Evolutionary conservation across 37 sponge, comb jelly and placozoan species (phyloP).

Genomic region (Amphimedon queenslandica): DNA sequence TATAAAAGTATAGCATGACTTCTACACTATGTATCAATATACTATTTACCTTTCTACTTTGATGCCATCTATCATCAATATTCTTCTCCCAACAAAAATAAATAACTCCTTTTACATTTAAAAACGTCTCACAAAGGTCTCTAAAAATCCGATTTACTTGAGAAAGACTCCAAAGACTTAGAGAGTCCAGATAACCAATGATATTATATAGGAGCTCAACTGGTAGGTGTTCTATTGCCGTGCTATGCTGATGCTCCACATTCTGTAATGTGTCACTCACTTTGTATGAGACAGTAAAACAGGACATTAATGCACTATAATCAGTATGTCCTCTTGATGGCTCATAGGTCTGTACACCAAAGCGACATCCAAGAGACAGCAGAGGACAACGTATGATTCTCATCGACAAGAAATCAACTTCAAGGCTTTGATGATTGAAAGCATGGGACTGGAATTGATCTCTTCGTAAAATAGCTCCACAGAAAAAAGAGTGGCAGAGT

Average conservation of each 20-base stretch:
- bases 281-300: not conserved
- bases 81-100: too few relatives aligned
- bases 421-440: not conserved
- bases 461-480: not conserved
- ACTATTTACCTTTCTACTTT: too few relatives aligned
- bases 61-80: too few relatives aligned
- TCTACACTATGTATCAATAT: too few relatives aligned
- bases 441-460: not conserved
- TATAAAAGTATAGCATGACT: too few relatives aligned
- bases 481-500: not conserved
- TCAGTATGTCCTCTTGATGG: not conserved
- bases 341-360: not conserved
- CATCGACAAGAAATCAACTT: not conserved
- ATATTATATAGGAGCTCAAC: not conserved
- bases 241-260: not conserved
- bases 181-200: not conserved
- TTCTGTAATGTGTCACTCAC: too few relatives aligned
- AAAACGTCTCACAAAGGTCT: too few relatives aligned
- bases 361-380: not conserved
- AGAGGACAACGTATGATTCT: not conserved
- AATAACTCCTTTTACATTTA: too few relatives aligned
- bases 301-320: not conserved
- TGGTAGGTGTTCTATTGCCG: not conserved
- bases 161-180: not conserved
- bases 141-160: not conserved